Base-by-base conservation (phyloP, 2,888 invertebrate species). In the Drosophila melanosoma region DNA sequence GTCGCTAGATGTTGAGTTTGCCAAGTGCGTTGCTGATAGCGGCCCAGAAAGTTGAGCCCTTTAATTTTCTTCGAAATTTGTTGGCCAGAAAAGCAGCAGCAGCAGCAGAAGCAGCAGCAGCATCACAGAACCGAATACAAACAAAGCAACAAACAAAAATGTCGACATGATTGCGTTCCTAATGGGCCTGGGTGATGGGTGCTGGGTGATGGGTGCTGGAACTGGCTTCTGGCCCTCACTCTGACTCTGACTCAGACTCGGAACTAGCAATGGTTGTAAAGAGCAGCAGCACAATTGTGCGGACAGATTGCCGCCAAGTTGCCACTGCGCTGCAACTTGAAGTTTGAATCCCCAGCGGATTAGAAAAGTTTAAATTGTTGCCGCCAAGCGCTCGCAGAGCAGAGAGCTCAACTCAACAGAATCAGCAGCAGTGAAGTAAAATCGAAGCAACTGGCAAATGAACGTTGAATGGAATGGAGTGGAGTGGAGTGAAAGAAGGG, bases 281-380 rank as follows among this genome's bases (percentile, higher is more conserved):
- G 74, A 74, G 36, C 49, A 49, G 36, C 49, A 49, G 35, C 42
- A 62, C 87, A 86, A 84, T 86, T 84, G 87, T 86, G 83, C 79
- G 85, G 84, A 85, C 84, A 84, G 87, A 85, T 85, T 87, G 84
- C 81, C 83, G 73, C 61, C 82, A 78, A 78, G 77, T 76, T 81
- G 87, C 66, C 74, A 66, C 62, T 74, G 74, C 77, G 26, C 26
- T 80, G 82, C 84, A 84, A 68, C 85, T 76, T 81, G 76, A 87
- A 88, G 86, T 87, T 87, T 89, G 74, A 88, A 88, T 90, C 86
- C 89, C 83, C 87, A 90, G 87, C 85, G 89, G 89, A 89, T 89
- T 89, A 89, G 89, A 81, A 89, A 89, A 89, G 89, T 89, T 89
- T 89, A 89, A 90, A 89, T 89, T 89, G 90, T 87, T 88, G 89